Base-by-base conservation (phyloP, 1,140 invertebrate genomes). In the Drosophila ambigua region DNA sequence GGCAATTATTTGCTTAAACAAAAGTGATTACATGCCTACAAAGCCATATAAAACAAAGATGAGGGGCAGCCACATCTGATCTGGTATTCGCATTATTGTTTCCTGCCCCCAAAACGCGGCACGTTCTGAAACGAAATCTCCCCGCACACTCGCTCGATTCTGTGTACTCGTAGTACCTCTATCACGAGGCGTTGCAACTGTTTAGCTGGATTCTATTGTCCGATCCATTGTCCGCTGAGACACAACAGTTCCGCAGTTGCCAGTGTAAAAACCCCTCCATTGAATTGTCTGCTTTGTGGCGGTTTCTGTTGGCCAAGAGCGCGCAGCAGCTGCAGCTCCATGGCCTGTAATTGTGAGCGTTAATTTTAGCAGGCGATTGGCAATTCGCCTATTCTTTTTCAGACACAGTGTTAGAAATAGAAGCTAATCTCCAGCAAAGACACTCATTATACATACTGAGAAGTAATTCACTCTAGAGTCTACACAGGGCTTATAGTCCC, bases 121-220 rank as follows among this genome's bases (percentile, higher is more conserved):
- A 88, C 83, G 82, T 85, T 85, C 82, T 85, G 64, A 75, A 64
- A 50, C 49, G 82, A 73, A 87, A 85, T 75, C 73, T 35, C 62
- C 61, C 4, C 11, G 13, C 11, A 69, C 60, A 13, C 11, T 39
- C 11, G 68, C 60, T 52, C 64, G 60, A 85, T 79, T 84, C 81
- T 20, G 20, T 20, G 23, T 4, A 24, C 20, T 20, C 0, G 23
- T 4, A 24, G 23, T 24, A 24, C 0, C 23, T 65, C 57, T 31
- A 45, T 45, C 26, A 23, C 43, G 39, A 75, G 43, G 23, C 74
- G 31, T 63, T 72, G 63, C 60, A 80, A 60, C 59, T 79, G 71
- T 67, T 66, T 53, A 35, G 55, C 46, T 66, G 35, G 35, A 24
- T 46, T 54, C 51, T 46, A 64, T 69, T 82, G 73, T 60, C 52